Percentiles rank a stretch among this genome's conserved stretches.
phyloP scores from a whole-genome alignment of 2,113 vertebrate genomes.

The Saccopteryx bilineata region DNA sequence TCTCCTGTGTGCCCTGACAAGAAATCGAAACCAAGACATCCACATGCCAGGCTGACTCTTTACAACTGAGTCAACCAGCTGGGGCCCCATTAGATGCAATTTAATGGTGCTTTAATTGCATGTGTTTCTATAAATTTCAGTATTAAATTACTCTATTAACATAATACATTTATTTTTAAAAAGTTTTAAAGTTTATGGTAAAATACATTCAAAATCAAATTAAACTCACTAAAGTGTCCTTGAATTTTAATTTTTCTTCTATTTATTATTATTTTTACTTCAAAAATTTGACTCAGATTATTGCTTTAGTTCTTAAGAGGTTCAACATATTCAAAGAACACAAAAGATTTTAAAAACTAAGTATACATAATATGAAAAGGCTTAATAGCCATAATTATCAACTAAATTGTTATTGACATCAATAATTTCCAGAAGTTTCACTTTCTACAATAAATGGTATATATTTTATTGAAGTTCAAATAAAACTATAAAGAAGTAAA shows the following conservation, averaged over 20 bases:
- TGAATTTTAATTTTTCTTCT: not conserved
- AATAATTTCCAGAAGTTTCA: not conserved
- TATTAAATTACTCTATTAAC: constrained; percentile 1
- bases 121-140: constrained; percentile 11
- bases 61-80: no score
- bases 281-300: not conserved
- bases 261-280: not conserved
- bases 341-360: not conserved
- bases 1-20: no score
- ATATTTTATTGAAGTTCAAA: not conserved
- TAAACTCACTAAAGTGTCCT: not conserved
- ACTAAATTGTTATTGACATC: not conserved
- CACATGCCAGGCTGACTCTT: no score
- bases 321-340: not conserved
- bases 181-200: not conserved
- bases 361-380: not conserved
- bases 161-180: not conserved
- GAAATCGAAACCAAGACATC: no score
- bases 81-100: not conserved
- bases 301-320: not conserved
- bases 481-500: not conserved
- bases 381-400: not conserved
- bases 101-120: constrained; percentile 44
- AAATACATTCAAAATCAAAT: not conserved
- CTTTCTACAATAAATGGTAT: not conserved